Evolutionary conservation across 2,888 invertebrate genomes (phyloP).

Genomic region (Lampropteryx suffumata): DNA sequence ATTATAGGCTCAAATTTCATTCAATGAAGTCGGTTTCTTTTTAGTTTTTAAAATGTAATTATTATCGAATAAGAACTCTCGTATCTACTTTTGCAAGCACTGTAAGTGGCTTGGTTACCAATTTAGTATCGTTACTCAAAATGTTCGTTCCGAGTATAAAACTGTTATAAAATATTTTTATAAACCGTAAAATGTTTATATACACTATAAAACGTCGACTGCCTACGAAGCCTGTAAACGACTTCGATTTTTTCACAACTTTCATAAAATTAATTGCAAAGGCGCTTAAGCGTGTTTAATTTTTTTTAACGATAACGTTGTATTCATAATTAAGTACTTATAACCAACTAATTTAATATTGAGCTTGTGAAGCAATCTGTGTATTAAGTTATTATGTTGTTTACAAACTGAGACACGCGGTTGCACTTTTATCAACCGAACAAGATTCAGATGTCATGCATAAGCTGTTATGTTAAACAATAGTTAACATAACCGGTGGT

Average conservation of each 20-base stretch:
- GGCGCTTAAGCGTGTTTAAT: conserved; percentile 17
- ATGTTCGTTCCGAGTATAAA: conserved; percentile 6
- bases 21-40: no score
- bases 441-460: no score
- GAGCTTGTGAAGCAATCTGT: conserved; percentile 13
- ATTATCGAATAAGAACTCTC: no score
- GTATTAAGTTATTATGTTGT: conserved; percentile 28
- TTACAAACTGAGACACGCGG: no score
- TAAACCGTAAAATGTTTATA: conserved; percentile 13
- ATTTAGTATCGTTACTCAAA: conserved; percentile 5
- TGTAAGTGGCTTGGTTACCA: background rate
- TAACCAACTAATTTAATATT: conserved; percentile 14
- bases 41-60: no score
- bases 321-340: conserved; percentile 23
- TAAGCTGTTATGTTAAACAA: no score
- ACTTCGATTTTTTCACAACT: conserved; percentile 21
- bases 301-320: conserved; percentile 24
- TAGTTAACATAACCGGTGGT: no score
- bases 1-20: no score
- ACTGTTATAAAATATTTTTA: conserved; percentile 9
- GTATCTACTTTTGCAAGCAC: no score
- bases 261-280: conserved; percentile 28
- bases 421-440: no score
- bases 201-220: conserved; percentile 7
- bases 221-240: conserved; percentile 7